A percentile compares a stretch with the other conserved stretches of the same genome.
Evolutionary conservation across 1,140 invertebrate species (phyloP).

Genomic region (Formica exsecta): DNA sequence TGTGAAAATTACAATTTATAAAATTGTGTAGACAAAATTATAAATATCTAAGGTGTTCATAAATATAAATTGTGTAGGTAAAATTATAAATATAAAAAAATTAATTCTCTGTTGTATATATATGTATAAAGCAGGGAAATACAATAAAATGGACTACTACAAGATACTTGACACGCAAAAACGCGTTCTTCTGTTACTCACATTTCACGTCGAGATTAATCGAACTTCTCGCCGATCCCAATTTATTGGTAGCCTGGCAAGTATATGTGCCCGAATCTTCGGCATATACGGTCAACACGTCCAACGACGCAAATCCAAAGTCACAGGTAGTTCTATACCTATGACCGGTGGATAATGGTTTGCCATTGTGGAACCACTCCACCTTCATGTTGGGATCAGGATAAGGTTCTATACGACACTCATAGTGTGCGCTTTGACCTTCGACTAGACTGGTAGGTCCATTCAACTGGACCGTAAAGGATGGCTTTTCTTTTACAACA

Average conservation of each 20-base stretch:
- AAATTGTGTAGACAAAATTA: neutral
- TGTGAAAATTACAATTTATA: too few relatives aligned
- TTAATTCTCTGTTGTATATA: neutral
- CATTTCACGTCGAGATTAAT: slow-evolving; percentile 94
- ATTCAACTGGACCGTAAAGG: slow-evolving; percentile 94
- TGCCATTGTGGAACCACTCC: slow-evolving; percentile 97
- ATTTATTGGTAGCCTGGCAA: slow-evolving; percentile 95
- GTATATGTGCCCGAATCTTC: slow-evolving; percentile 98
- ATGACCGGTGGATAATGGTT: slow-evolving; percentile 96
- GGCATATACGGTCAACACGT: slow-evolving; percentile 96
- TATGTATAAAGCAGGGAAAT: too few relatives aligned
- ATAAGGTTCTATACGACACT: slow-evolving; percentile 98
- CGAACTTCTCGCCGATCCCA: slow-evolving; percentile 93
- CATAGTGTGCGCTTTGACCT: slow-evolving; percentile 97
- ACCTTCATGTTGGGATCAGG: slow-evolving; percentile 97
- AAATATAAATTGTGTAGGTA: neutral
- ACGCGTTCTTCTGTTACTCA: slow-evolving; percentile 86
- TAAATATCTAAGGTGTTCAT: neutral
- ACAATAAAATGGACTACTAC: neutral
- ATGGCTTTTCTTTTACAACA: slow-evolving; percentile 92
- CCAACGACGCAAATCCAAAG: slow-evolving; percentile 97
- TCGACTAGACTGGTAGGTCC: slow-evolving; percentile 93
- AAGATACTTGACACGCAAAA: slow-evolving; percentile 9
- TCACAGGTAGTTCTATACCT: slow-evolving; percentile 97
- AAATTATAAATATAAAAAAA: slow-evolving; percentile 1